A percentile compares a stretch with the other conserved stretches of the same genome.
These are phyloP conservation scores for Donacobius atricapilla DNA, from an alignment of 2,113 vertebrate genomes.

Conservation along the genomic window DNA sequence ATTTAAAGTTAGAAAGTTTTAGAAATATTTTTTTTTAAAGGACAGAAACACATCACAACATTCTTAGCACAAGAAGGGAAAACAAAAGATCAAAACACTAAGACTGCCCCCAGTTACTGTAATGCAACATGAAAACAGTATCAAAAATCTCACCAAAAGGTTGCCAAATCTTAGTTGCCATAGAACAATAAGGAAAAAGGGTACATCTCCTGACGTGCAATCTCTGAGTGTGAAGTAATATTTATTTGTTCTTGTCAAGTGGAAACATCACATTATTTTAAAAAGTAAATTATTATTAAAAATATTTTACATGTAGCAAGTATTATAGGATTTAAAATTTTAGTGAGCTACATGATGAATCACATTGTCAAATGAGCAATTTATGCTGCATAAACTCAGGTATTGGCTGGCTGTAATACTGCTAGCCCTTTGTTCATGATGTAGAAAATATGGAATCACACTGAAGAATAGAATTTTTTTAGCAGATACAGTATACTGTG, in stretches of 20 bases:
- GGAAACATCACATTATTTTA: neutral
- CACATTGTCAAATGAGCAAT: neutral
- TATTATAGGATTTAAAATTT: neutral
- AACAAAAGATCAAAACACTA: neutral
- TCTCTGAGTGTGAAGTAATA: neutral
- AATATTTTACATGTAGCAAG: neutral
- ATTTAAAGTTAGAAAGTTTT: neutral
- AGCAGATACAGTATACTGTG: neutral
- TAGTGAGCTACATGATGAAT: neutral
- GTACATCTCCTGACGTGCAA: rapidly evolving
- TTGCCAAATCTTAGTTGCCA: neutral
- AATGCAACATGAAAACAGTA: neutral
- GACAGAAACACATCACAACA: neutral
- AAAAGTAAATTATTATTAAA: neutral
- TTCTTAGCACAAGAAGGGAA: neutral
- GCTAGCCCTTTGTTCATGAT: neutral
- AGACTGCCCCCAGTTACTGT: neutral
- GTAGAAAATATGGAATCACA: neutral
- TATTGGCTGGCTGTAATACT: neutral
- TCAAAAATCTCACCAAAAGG: neutral
- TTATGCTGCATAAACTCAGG: neutral
- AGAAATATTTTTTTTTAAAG: neutral
- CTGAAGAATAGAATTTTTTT: neutral
- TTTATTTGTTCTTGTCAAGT: neutral
- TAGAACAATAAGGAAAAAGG: neutral